phyloP scores from a whole-genome alignment of 2,797 vertebrate species.

The Liasis olivaceus region DNA sequence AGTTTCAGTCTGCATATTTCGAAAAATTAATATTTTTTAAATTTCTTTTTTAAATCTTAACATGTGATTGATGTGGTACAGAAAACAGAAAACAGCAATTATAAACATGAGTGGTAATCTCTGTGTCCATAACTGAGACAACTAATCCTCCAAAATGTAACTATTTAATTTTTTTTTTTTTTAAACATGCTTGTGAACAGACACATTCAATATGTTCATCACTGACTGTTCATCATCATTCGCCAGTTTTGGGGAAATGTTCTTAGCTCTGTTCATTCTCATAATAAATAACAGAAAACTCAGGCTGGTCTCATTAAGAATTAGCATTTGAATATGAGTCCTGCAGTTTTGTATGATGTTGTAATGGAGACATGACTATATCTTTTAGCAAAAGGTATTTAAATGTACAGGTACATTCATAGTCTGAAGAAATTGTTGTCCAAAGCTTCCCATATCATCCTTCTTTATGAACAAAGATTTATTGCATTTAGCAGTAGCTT shows the following conservation, averaged over 20 bases:
- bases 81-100: background rate
- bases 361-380: background rate
- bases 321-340: background rate
- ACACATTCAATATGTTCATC: background rate
- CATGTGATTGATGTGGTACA: slow-evolving; percentile 9
- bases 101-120: background rate
- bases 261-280: background rate
- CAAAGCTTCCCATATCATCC: no score
- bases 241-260: background rate
- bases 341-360: background rate
- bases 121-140: background rate
- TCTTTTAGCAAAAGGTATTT: background rate
- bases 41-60: background rate
- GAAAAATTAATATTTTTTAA: background rate
- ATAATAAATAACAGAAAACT: background rate
- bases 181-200: background rate
- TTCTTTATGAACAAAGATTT: background rate
- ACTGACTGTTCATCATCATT: background rate
- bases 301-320: background rate
- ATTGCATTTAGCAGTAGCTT: background rate
- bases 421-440: background rate
- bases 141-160: background rate
- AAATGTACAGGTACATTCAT: background rate
- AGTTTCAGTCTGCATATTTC: background rate
- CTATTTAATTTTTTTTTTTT: slow-evolving; percentile 5